Evolutionary conservation across 2,113 vertebrate species (phyloP).

Genomic region (Mesocricetus auratus): DNA sequence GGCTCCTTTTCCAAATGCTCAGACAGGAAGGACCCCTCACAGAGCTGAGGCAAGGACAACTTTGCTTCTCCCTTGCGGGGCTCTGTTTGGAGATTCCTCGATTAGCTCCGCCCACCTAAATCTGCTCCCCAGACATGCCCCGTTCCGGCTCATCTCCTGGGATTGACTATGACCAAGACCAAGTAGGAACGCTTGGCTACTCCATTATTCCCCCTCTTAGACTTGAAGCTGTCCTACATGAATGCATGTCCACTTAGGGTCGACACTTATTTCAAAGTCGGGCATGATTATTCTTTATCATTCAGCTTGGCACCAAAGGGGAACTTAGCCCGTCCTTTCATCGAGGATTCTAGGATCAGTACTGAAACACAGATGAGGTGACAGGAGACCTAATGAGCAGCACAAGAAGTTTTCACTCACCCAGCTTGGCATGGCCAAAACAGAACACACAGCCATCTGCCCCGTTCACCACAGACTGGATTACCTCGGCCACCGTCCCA

Average conservation of each 20-base stretch:
- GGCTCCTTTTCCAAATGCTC: not conserved
- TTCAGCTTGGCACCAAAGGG: not conserved
- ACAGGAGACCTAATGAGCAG: rapidly evolving
- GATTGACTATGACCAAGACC: not conserved
- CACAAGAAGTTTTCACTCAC: conserved; percentile 86
- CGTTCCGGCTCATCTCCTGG: not conserved
- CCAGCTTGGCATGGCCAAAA: conserved; percentile 97
- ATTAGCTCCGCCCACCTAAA: not conserved
- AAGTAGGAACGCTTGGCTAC: not conserved
- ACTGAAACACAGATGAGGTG: not conserved
- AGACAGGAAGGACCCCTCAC: rapidly evolving
- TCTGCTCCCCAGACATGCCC: not conserved
- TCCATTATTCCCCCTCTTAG: not conserved
- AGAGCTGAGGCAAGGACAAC: not conserved
- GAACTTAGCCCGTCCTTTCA: not conserved
- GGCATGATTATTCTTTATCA: no score
- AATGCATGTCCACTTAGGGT: rapidly evolving
- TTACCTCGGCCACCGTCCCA: conserved; percentile 97
- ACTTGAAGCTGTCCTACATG: not conserved
- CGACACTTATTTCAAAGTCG: not conserved
- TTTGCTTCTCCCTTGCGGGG: not conserved
- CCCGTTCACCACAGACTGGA: conserved; percentile 99
- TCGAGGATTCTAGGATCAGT: not conserved
- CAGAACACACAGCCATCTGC: conserved; percentile 99
- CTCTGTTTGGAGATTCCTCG: not conserved